A percentile compares a stretch with the other conserved stretches of the same genome.
phyloP scores from a whole-genome alignment of 2,888 invertebrate species.

The Dione juno region DNA sequence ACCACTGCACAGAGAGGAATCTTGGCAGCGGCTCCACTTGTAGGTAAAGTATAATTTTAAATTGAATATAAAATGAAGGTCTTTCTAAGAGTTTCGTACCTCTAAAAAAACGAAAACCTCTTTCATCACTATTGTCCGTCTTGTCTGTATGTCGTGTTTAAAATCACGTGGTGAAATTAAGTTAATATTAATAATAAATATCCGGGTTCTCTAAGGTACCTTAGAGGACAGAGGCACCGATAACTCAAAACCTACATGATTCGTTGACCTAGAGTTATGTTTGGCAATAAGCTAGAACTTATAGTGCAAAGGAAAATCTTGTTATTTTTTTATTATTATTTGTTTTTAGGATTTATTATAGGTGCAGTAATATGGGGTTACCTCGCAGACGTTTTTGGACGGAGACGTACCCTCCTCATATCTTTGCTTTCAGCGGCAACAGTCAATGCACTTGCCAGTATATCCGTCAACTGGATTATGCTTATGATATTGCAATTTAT shows the following conservation, averaged over 20 bases:
- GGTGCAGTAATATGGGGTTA: constrained; percentile 70
- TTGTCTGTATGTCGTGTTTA: no score
- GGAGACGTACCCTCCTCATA: constrained; percentile 60
- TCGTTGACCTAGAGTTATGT: no score
- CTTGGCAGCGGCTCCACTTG: constrained; percentile 54
- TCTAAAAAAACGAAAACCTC: no score
- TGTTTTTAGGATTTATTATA: constrained; percentile 58
- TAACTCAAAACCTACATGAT: no score
- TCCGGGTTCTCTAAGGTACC: no score
- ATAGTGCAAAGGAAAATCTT: no score
- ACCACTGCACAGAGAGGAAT: constrained; percentile 63
- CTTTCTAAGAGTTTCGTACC: no score
- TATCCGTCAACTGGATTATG: constrained; percentile 75
- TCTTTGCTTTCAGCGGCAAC: constrained; percentile 56
- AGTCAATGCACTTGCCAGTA: constrained; percentile 63
- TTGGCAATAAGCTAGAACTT: no score
- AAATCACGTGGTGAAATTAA: no score
- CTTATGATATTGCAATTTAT: constrained; percentile 64
- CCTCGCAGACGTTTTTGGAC: constrained; percentile 66
- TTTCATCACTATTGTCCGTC: no score
- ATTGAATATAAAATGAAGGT: neutral
- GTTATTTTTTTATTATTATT: neutral
- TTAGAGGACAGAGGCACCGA: no score
- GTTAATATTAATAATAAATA: no score
- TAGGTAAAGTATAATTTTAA: constrained; percentile 45